Base-by-base conservation (phyloP, 2,888 invertebrate genomes). In the Mythimna pallens region DNA sequence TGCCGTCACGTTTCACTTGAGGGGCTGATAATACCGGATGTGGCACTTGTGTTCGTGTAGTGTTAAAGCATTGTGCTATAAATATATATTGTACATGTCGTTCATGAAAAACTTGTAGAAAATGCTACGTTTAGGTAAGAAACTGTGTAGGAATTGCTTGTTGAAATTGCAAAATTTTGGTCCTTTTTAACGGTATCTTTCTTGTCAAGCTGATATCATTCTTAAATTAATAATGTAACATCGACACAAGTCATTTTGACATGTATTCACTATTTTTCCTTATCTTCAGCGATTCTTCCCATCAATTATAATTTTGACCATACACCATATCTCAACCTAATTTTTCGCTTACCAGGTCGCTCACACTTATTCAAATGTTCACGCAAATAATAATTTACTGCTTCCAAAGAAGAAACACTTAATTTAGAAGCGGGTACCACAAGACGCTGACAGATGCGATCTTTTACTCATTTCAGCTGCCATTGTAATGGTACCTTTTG, bases 1-100 rank as follows among this genome's bases (percentile, higher is more conserved):
- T 81, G 50, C 73, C 86, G 88, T 91, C 90, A 91, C 90, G 90
- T 82, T 85, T 85, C 78, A 87, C 80, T 88, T 86, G 86, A 85
- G 81, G 87, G 83, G 82, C 88, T 90, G 92, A 92, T 92, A 91
- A 86, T 81, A 52, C 66, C 86, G 86, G 78, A 79, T 84, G 67
- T 80, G 66, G 40, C 34, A 50, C 55, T 83, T 40, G 61, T 61
- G 40, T 22, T 61, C 43, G 73, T 83, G 63, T 66, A 67, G 58
- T 62, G 22, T 72, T 65, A 17, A 65, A 64, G 57, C 47, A 72
- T 64, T 69, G 34, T 36, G 58, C 81, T 76, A 69, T 67, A 71
- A 64, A 71, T 81, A 57, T 63, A 69, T 61, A 55, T 55, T 61
- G 52, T 78, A 57, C 43, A 61, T 43, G n/a, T 30, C 6, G 25